Conservation (phyloP, 1,140 invertebrate genomes). For the Lanistes nyassanus region DNA sequence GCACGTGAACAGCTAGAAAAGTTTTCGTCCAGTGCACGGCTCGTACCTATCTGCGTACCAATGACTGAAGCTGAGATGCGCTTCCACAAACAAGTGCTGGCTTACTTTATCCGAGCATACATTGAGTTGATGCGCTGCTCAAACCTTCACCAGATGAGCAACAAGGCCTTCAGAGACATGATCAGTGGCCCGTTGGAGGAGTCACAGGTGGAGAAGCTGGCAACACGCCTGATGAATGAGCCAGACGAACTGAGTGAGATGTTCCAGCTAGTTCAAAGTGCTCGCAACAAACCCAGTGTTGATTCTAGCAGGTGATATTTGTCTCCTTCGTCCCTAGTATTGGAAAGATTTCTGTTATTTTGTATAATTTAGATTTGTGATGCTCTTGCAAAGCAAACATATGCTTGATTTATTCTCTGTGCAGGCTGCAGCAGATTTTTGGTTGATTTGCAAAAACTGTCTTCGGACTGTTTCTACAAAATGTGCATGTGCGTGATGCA, state of each 20-base stretch:
- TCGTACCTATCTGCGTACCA: slow-evolving; percentile 36
- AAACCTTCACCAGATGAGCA: slow-evolving; percentile 28
- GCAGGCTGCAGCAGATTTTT: too few species aligned
- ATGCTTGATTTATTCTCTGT: too few species aligned
- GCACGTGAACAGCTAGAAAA: slow-evolving; percentile 30
- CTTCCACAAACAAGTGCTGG: slow-evolving; percentile 39
- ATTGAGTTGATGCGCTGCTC: slow-evolving; percentile 29
- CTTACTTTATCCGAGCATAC: slow-evolving; percentile 45
- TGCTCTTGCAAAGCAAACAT: too few species aligned
- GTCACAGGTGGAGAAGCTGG: slow-evolving; percentile 13
- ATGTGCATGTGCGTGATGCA: too few species aligned
- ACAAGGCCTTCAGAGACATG: slow-evolving; percentile 15
- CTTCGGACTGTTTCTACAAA: too few species aligned
- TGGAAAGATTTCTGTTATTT: too few species aligned
- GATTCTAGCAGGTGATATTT: too few species aligned
- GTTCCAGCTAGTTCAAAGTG: slow-evolving; percentile 21
- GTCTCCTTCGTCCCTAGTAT: too few species aligned
- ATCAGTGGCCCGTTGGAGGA: background rate
- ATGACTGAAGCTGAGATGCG: slow-evolving; percentile 35
- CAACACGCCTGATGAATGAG: slow-evolving; percentile 31
- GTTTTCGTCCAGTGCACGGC: slow-evolving; percentile 49
- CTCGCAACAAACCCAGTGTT: slow-evolving; percentile 3
- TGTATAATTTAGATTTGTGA: too few species aligned
- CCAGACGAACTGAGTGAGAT: slow-evolving; percentile 25
- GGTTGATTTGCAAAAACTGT: too few species aligned